phyloP scores from a whole-genome alignment of 2,888 invertebrate species.

The Pyrrhia umbra region DNA sequence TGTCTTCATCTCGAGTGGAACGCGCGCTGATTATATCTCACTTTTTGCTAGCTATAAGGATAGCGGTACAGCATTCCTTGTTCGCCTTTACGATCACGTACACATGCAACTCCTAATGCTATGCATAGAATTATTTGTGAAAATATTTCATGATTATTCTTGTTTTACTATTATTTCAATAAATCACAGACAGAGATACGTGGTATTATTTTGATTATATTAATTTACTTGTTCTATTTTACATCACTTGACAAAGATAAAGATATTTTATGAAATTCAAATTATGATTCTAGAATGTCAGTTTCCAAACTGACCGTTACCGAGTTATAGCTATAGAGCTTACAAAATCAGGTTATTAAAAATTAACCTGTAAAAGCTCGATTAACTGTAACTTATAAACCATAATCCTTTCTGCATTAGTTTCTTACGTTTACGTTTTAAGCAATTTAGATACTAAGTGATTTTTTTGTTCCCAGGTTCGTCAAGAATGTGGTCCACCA shows the following conservation, averaged over 20 bases:
- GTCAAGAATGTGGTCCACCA: slow-evolving; percentile 84
- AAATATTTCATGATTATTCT: slow-evolving; percentile 19
- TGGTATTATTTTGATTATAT: no score
- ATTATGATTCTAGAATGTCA: background rate
- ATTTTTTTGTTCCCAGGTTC: slow-evolving; percentile 71
- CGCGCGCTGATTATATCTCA: slow-evolving; percentile 69
- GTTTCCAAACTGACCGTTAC: background rate
- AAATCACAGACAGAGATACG: no score
- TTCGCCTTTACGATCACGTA: slow-evolving; percentile 42
- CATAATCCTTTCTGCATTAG: no score
- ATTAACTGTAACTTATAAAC: no score
- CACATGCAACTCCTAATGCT: slow-evolving; percentile 22
- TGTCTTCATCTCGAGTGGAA: slow-evolving; percentile 70
- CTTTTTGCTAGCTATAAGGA: slow-evolving; percentile 70
- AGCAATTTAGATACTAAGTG: background rate
- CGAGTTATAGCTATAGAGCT: no score
- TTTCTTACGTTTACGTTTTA: background rate
- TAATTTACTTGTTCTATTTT: no score
- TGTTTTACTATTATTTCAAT: background rate
- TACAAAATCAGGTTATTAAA: no score
- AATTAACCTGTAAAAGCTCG: no score
- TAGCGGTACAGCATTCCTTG: slow-evolving; percentile 66
- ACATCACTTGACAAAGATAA: no score
- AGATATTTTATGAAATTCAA: background rate
- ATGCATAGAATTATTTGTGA: slow-evolving; percentile 15